These are phyloP conservation scores for Plectrocnemia conspersa DNA, from an alignment of 1,140 invertebrate genomes.

Conservation along the genomic window DNA sequence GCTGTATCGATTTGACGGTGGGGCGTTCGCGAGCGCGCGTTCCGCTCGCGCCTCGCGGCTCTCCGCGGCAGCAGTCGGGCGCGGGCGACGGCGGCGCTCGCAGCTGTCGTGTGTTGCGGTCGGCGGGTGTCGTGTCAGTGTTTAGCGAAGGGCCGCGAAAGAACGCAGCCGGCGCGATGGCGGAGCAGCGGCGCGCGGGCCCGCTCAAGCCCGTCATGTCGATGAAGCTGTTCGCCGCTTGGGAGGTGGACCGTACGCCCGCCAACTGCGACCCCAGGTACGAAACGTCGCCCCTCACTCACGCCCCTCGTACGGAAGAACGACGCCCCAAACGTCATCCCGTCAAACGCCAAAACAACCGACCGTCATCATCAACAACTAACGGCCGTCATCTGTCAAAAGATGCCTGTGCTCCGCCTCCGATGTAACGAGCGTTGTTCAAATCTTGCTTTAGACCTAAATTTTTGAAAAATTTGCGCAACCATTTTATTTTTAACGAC, in stretches of 20 bases:
- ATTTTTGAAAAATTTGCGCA: no score
- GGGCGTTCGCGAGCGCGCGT: neutral
- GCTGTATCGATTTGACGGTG: conserved; percentile 3
- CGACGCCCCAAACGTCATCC: no score
- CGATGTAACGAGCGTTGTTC: no score
- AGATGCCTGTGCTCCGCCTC: no score
- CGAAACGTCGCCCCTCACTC: no score
- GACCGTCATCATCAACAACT: no score
- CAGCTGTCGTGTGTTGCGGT: neutral
- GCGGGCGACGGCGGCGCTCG: neutral
- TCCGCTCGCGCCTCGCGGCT: neutral
- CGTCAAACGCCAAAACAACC: no score
- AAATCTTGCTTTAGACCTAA: no score
- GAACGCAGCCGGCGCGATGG: neutral
- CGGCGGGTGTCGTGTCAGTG: neutral
- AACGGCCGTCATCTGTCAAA: no score
- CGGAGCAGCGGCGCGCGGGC: conserved; percentile 3
- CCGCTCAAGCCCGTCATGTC: conserved; percentile 74
- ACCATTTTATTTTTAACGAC: no score
- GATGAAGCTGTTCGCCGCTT: conserved; percentile 96
- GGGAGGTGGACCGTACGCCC: conserved; percentile 95
- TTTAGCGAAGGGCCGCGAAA: neutral
- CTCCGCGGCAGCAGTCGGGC: neutral
- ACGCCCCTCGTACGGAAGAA: no score
- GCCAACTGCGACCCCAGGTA: conserved; percentile 96